Percentiles rank a stretch among this genome's conserved stretches.
Conservation (phyloP, 2,888 invertebrate genomes). For the Eupithecia tripunctaria region DNA sequence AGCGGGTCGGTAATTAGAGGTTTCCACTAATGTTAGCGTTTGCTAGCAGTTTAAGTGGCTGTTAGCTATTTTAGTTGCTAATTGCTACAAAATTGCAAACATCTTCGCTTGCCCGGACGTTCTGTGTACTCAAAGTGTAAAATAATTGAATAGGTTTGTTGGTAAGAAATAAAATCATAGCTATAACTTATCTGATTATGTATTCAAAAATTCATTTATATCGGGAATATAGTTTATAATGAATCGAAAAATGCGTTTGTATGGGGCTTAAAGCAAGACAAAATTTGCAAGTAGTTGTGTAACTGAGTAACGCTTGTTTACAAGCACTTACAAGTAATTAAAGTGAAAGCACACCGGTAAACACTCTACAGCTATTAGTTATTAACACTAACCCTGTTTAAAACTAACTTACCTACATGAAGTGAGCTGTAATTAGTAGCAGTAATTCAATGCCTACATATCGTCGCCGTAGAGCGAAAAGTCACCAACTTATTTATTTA, state of each 20-base stretch:
- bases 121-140: background rate
- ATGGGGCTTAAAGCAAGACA: background rate
- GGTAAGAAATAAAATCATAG: no score
- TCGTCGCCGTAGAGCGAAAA: no score
- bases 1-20: slow-evolving; percentile 30
- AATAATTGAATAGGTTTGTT: background rate
- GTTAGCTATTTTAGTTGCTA: slow-evolving; percentile 31
- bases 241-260: no score
- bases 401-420: background rate
- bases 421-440: no score
- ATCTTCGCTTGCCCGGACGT: slow-evolving; percentile 11
- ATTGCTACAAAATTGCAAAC: slow-evolving; percentile 37
- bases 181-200: no score
- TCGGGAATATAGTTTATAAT: no score
- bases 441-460: no score
- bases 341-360: background rate
- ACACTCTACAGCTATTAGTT: background rate
- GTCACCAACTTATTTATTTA: no score
- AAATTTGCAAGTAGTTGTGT: background rate
- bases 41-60: slow-evolving; percentile 17
- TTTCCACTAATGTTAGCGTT: slow-evolving; percentile 32
- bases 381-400: background rate
- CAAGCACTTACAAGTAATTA: background rate
- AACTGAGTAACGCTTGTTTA: background rate
- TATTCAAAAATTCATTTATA: no score